These are phyloP conservation scores for Aplocera efformata DNA, from an alignment of 2,888 invertebrate genomes.

Conservation along the genomic window DNA sequence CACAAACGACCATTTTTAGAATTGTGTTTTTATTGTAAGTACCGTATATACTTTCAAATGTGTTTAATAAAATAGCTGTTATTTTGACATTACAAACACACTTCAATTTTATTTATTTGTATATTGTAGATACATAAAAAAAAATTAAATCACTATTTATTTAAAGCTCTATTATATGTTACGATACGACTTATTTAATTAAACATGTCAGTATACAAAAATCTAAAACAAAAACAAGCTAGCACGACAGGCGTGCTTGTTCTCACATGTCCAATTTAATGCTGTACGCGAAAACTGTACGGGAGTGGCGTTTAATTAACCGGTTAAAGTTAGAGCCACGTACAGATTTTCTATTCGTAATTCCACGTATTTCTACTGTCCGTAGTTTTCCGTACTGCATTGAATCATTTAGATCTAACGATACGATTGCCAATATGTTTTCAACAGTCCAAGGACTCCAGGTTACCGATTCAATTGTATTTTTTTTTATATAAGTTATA, in stretches of 20 bases:
- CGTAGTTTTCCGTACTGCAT: constrained; percentile 11
- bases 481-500: too few relatives aligned
- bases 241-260: constrained; percentile 19
- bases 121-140: too few relatives aligned
- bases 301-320: constrained; percentile 57
- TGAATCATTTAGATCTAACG: background rate
- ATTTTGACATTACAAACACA: too few relatives aligned
- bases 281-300: constrained; percentile 35
- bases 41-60: too few relatives aligned
- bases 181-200: constrained; percentile 2
- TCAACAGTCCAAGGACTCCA: too few relatives aligned
- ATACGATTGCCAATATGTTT: too few relatives aligned
- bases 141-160: too few relatives aligned
- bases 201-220: constrained; percentile 11
- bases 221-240: constrained; percentile 14
- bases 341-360: constrained; percentile 29
- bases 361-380: constrained; percentile 8
- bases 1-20: too few relatives aligned
- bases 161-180: too few relatives aligned
- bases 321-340: constrained; percentile 41
- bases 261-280: constrained; percentile 41
- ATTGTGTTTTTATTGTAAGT: too few relatives aligned
- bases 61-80: too few relatives aligned
- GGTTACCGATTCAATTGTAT: background rate
- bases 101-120: too few relatives aligned